A percentile compares a stretch with the other conserved stretches of the same genome.
These are phyloP conservation scores for Rhagonycha fulva DNA, from an alignment of 2,888 invertebrate genomes.

Conservation along the genomic window DNA sequence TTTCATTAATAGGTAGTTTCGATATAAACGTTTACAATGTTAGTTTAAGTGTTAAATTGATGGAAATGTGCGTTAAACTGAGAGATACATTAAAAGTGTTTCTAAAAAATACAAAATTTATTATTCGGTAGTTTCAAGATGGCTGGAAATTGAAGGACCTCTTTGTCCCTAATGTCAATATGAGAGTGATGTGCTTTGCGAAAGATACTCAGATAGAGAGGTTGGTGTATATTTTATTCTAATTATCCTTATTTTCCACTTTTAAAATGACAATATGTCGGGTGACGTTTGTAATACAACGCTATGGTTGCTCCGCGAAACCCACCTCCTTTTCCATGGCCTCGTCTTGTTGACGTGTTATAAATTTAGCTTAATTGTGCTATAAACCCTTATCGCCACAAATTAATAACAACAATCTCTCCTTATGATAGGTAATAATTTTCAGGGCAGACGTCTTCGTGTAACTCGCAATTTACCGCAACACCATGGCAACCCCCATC, in stretches of 20 bases:
- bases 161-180: slow-evolving; percentile 71
- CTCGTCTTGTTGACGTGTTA: slow-evolving; percentile 44
- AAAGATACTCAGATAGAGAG: slow-evolving; percentile 66
- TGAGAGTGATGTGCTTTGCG: slow-evolving; percentile 69
- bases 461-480: background rate
- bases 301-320: slow-evolving; percentile 27
- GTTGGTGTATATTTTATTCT: slow-evolving; percentile 50
- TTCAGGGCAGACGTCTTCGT: background rate
- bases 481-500: slow-evolving; percentile 24
- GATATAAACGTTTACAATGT: slow-evolving; percentile 38
- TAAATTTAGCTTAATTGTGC: slow-evolving; percentile 34
- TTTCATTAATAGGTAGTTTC: slow-evolving; percentile 39
- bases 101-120: slow-evolving; percentile 44
- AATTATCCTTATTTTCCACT: background rate
- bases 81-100: slow-evolving; percentile 38
- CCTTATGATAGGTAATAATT: background rate
- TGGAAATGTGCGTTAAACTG: slow-evolving; percentile 32
- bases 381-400: slow-evolving; percentile 21
- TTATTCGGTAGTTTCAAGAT: slow-evolving; percentile 59
- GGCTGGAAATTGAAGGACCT: slow-evolving; percentile 74
- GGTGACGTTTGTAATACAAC: slow-evolving; percentile 43
- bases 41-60: slow-evolving; percentile 37
- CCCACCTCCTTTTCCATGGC: slow-evolving; percentile 43
- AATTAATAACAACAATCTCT: slow-evolving; percentile 10
- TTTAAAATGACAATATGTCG: slow-evolving; percentile 7